Evolutionary conservation across 2,888 invertebrate genomes (phyloP).

Genomic region (Aphelenchoides bicaudatus): DNA sequence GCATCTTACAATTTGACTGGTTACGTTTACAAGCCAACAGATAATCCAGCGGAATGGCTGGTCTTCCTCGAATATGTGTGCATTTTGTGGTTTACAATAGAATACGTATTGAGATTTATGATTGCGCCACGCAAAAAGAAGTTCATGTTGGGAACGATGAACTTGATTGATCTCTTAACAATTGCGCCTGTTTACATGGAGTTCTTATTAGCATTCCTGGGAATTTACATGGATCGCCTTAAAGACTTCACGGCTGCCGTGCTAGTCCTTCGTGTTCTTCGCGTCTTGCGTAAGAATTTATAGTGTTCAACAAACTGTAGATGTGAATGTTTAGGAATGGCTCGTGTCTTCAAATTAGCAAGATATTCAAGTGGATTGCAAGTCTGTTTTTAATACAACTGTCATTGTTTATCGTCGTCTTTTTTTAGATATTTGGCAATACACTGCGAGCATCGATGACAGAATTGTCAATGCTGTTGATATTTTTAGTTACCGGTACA

Average conservation of each 20-base stretch:
- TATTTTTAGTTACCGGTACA: constrained; percentile 59
- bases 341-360: constrained; percentile 58
- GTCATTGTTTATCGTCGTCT: constrained; percentile 26
- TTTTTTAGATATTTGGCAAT: constrained; percentile 55
- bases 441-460: constrained; percentile 54
- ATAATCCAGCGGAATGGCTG: constrained; percentile 43
- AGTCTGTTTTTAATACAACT: no score
- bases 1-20: constrained; percentile 17
- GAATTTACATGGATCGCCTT: constrained; percentile 46
- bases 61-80: constrained; percentile 54
- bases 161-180: constrained; percentile 57
- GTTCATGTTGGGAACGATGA: constrained; percentile 49
- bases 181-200: constrained; percentile 59
- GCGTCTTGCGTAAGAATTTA: constrained; percentile 57
- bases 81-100: constrained; percentile 59
- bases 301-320: no score
- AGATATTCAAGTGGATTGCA: constrained; percentile 58
- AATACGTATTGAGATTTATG: constrained; percentile 47
- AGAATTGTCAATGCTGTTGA: constrained; percentile 55
- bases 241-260: constrained; percentile 57
- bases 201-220: constrained; percentile 44
- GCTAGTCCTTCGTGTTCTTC: constrained; percentile 57
- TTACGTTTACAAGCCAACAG: constrained; percentile 46
- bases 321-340: no score
- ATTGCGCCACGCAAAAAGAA: constrained; percentile 46